phyloP scores from a whole-genome alignment of 2,888 invertebrate genomes.

The Synergus japonicus region DNA sequence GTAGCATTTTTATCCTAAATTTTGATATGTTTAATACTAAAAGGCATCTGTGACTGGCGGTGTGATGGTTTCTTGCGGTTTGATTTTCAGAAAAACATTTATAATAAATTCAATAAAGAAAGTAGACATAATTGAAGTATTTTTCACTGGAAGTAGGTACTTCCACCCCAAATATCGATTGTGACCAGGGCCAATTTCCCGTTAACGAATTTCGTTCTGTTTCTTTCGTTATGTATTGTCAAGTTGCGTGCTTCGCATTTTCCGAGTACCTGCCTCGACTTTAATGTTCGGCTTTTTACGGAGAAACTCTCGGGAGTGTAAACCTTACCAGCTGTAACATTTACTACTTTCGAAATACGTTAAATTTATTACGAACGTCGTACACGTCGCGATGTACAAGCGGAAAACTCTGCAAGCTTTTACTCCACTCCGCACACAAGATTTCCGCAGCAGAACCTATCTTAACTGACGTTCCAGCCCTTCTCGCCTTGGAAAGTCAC shows the following conservation, averaged over 20 bases:
- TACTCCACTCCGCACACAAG: conserved; percentile 31
- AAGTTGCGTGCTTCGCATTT: conserved; percentile 26
- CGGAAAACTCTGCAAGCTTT: conserved; percentile 39
- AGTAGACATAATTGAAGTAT: too few relatives aligned
- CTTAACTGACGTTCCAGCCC: conserved; percentile 26
- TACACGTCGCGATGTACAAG: conserved; percentile 32
- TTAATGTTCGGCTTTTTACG: conserved; percentile 31
- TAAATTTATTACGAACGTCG: conserved; percentile 52
- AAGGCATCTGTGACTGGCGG: too few relatives aligned
- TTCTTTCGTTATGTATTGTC: conserved; percentile 4
- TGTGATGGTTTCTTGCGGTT: too few relatives aligned
- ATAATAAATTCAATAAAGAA: too few relatives aligned
- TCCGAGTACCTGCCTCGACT: conserved; percentile 2
- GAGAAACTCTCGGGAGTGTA: conserved; percentile 45
- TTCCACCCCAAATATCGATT: background rate
- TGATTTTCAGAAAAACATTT: too few relatives aligned
- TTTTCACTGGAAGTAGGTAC: background rate
- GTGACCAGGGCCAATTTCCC: background rate
- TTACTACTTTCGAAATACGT: conserved; percentile 54
- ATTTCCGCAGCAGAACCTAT: conserved; percentile 27
- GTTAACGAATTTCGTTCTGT: conserved; percentile 7
- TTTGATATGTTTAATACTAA: too few relatives aligned
- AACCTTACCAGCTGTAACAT: conserved; percentile 50
- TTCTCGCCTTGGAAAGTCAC: conserved; percentile 20
- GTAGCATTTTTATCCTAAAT: too few relatives aligned